These are phyloP conservation scores for Scolopax rusticola DNA, from an alignment of 2,797 vertebrate genomes.

Conservation along the genomic window DNA sequence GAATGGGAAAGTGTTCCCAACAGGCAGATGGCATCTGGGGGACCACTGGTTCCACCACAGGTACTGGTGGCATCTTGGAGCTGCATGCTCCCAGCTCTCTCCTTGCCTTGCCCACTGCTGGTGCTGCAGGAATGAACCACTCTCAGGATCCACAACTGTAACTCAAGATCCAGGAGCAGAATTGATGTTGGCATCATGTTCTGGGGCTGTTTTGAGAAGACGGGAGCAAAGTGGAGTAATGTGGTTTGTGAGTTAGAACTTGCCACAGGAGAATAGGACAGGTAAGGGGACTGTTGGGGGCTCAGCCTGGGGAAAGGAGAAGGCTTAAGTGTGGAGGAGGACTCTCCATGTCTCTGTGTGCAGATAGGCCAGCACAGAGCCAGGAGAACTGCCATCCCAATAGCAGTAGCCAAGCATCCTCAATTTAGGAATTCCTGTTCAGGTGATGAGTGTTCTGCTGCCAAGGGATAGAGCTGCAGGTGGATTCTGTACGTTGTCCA, in stretches of 20 bases:
- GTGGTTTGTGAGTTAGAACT: not conserved
- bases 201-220: not conserved
- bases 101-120: not conserved
- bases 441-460: not conserved
- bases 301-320: not conserved
- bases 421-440: not conserved
- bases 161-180: not conserved
- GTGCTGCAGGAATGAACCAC: not conserved
- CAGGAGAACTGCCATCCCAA: not conserved
- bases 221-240: not conserved
- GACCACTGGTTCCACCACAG: not conserved
- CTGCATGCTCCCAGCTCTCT: not conserved
- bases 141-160: not conserved
- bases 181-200: rapidly evolving
- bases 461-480: not conserved
- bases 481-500: rapidly evolving
- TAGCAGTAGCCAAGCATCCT: not conserved
- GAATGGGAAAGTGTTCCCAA: not conserved
- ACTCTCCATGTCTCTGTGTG: not conserved
- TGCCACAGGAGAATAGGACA: not conserved
- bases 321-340: not conserved
- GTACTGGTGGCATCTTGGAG: not conserved
- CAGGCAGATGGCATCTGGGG: too few species aligned
- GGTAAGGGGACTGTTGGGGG: not conserved
- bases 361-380: not conserved